Evolutionary conservation across 2,888 invertebrate genomes (phyloP), one percentile per base, ranked within the genome.

Genomic region (Uropetala carovei): DNA sequence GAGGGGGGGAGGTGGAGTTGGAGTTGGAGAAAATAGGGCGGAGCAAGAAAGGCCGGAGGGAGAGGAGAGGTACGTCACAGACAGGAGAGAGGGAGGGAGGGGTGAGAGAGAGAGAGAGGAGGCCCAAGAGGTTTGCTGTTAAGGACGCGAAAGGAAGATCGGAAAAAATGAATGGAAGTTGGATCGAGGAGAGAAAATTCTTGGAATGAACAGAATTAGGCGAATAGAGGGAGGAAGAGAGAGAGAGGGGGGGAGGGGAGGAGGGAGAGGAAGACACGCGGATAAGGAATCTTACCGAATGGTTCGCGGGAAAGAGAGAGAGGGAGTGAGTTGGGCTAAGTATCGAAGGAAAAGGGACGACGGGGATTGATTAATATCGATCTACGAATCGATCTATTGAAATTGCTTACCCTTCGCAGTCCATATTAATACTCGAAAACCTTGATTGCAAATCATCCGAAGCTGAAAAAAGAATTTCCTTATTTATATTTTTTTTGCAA

Each of bases 381-480:
- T 60, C 60, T 60, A 60, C 43, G 43, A 43, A 43, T 43, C 43
- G 43, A 43, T 43, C 43, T 43, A 43, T 43, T 43, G 43, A 43
- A 43, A 60, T 27, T 10, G 22, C 27, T 13, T 18, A 13, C 43
- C 27, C 27, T 75, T 18, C 22, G 75, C 75, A 27, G 75, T n/a
- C 22, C 75, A 75, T 75, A 75, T 75, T 75, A 75, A 75, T 75
- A 27, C 75, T 75, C 27, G 75, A 22, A 75, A 27, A 22, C 75
- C 75, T 75, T 75, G 75, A 75, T 75, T 75, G 27, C 75, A 75
- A 75, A 75, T 22, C 75, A 22, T 75, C 27, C n/a, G n/a, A 75
- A 27, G 13, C 22, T 75, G 22, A 27, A 75, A 75, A 64, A 11
- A 10, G 22, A 27, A 18, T 27, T 75, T 75, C 0, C 13, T 43